A percentile compares a stretch with the other conserved stretches of the same genome.
Conservation (phyloP, 2,113 vertebrate genomes). For the Psilopogon haemacephalus region DNA sequence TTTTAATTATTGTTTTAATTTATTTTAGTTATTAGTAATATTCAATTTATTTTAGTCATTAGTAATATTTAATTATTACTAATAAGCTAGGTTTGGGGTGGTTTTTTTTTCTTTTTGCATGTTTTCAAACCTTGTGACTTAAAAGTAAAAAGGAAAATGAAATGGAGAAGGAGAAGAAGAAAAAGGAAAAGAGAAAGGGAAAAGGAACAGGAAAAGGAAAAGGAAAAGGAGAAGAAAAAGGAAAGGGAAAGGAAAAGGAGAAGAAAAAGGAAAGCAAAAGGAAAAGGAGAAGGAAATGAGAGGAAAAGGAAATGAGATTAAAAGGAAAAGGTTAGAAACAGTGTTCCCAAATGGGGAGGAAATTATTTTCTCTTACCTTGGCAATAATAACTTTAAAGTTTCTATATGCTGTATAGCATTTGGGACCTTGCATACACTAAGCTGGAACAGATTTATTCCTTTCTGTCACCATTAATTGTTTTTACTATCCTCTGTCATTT, state of each 20-base stretch:
- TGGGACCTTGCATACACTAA: not conserved
- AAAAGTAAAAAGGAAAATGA: not conserved
- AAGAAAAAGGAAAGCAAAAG: no score
- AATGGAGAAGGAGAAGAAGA: no score
- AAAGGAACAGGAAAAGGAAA: no score
- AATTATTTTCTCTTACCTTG: not conserved
- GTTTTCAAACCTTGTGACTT: not conserved
- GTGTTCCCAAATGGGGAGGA: fast-evolving
- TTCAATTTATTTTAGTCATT: no score
- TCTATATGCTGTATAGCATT: not conserved
- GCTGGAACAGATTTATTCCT: not conserved
- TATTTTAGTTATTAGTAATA: no score
- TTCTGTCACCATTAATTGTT: not conserved
- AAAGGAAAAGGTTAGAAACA: fast-evolving
- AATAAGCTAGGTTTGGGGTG: not conserved
- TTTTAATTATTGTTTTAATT: no score
- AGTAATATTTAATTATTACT: no score
- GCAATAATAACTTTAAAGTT: not conserved
- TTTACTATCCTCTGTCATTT: not conserved
- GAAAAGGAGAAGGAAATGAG: no score
- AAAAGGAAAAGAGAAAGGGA: no score
- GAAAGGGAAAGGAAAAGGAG: fast-evolving
- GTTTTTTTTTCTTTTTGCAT: not conserved
- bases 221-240: no score
- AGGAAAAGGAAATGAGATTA: no score